Conservation (phyloP, 1,140 invertebrate genomes). For the Lerema accius region DNA sequence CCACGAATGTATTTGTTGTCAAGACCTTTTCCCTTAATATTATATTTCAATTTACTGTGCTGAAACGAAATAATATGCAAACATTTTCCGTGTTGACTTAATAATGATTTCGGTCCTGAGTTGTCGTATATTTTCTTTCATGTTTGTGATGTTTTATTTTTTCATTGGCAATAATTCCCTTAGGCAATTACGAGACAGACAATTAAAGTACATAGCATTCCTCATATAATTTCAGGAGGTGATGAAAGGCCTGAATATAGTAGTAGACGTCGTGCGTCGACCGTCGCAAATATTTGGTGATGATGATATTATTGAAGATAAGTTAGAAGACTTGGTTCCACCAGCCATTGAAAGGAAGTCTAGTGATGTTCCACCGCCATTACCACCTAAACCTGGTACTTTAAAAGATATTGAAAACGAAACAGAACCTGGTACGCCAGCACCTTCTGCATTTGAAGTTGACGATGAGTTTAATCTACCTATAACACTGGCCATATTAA, state of each 20-base stretch:
- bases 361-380: slow-evolving; percentile 67
- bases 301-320: slow-evolving; percentile 63
- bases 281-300: slow-evolving; percentile 87
- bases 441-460: slow-evolving; percentile 87
- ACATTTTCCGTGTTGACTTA: slow-evolving; percentile 50
- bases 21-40: slow-evolving; percentile 21
- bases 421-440: slow-evolving; percentile 87
- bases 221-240: slow-evolving; percentile 85
- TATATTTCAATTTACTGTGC: slow-evolving; percentile 50
- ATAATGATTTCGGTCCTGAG: slow-evolving; percentile 55
- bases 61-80: slow-evolving; percentile 46
- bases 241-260: slow-evolving; percentile 91
- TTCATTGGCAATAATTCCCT: slow-evolving; percentile 19
- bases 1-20: slow-evolving; percentile 31
- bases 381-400: slow-evolving; percentile 68
- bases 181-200: slow-evolving; percentile 28
- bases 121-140: slow-evolving; percentile 40
- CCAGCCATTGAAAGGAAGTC: slow-evolving; percentile 57
- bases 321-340: slow-evolving; percentile 37
- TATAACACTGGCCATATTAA: slow-evolving; percentile 91
- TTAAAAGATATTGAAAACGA: slow-evolving; percentile 58
- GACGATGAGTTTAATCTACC: slow-evolving; percentile 97
- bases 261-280: slow-evolving; percentile 90
- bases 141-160: slow-evolving; percentile 36
- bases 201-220: slow-evolving; percentile 36